Evolutionary conservation across 2,113 vertebrate species (phyloP), one percentile per base, ranked within the genome.

Genomic region (Xenotilapia leptura): DNA sequence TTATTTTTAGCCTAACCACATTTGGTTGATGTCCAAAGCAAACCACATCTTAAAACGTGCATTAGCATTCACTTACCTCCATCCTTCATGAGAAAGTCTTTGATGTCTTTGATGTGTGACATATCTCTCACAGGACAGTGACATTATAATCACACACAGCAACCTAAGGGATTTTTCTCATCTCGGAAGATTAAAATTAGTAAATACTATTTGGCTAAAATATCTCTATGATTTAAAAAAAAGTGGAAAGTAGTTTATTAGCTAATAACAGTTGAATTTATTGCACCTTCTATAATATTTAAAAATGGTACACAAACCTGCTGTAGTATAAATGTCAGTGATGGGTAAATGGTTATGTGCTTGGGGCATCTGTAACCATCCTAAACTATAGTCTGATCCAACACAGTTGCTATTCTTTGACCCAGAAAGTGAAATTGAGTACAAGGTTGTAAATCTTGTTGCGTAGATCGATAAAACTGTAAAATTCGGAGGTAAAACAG

Each of bases 381-480:
- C 40, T 42, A 42, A 70, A 15, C 38, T 40, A 23, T 15, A 70
- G 12, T 45, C 21, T 45, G 38, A 73, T 73, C 68, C 40, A 23
- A 26, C 2, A 10, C 23, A 9, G 8, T 15, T 73, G 38, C 65
- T 45, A 15, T 26, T 45, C 12, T 45, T 73, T 36, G 28, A 62
- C 45, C 53, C 4, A 60, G 7, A 82, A 23, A 75, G 54, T 54
- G 14, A 68, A 55, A 86, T 12, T 26, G 5, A 54, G 36, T 51
- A 49, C 2, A 80, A 51, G 58, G 56, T 47, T 17, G 21, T 68
- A 31, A 85, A 83, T 86, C 68, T 58, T 47, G 9, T 88, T 80
- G 40, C 23, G 28, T 47, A 85, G 49, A 88, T 88, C 75, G 86
- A 68, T 26, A 13, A 82, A 55, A 17, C n/a, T 84, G n/a, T 82